Base-by-base conservation (phyloP, 2,113 vertebrate species). In the Cynocephalus volans region DNA sequence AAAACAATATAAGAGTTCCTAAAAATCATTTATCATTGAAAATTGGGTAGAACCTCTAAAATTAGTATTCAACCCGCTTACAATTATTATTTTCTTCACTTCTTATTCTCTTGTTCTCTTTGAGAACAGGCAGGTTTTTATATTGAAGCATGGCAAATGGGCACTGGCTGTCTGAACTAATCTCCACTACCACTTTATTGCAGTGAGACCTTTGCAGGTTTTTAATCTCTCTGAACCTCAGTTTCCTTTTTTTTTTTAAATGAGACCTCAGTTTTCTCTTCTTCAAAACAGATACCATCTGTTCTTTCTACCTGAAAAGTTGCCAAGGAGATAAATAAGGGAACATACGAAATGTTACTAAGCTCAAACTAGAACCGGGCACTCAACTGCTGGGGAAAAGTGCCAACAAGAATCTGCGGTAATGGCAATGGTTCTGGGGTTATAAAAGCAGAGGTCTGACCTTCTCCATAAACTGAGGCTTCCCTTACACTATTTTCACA, bases 201-300 rank as follows among this genome's bases (percentile, higher is more conserved):
- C 62, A 79, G 10, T 15, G 54, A 14, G 62, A 10, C 7, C 60
- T 56, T 23, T 73, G 12, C 28, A 79, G 48, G 62, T 41, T 50
- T 91, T 86, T 52, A 88, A 45, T 6, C 54, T 76, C 76, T 94
- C 70, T 85, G 67, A 93, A 75, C 8, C 9, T n/a, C 8, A 24
- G 50, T 88, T 62, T 96, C 48, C 36, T 64, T 31, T 89, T 65
- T 69, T 93, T 62, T 69, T 94, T 73, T 81, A 41, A 41, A 73
- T 89, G 94, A 41, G 41, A 41, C 41, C 41, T 41, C 41, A 41
- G 41, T 41, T 41, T 41, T 4, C 41, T 41, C 41, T 41, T 41
- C 41, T 41, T 41, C 41, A 41, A 45, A 93, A 67, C 0, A 85
- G 65, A 58, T 54, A 33, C 15, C 52, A 48, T 31, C 41, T 73